Base-by-base conservation (phyloP, 23 tunicate genomes). In the Diplosoma virens region DNA sequence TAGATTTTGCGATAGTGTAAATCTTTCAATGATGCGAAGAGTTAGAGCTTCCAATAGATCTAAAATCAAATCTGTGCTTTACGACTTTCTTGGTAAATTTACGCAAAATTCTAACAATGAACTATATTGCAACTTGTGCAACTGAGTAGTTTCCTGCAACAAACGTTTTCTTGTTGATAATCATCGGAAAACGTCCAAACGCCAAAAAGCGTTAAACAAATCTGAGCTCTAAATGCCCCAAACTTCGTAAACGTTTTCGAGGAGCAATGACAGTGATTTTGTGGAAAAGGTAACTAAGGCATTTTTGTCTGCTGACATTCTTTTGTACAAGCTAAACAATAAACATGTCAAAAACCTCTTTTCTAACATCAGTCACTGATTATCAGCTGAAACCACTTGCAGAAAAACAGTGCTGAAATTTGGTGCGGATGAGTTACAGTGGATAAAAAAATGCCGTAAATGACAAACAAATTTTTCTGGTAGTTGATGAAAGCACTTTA, bases 231-330 rank as follows among this genome's bases (percentile, higher is more conserved):
- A n/a, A n/a, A n/a, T n/a, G n/a, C n/a, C n/a, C n/a, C n/a, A n/a
- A n/a, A n/a, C n/a, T n/a, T n/a, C n/a, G n/a, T n/a, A n/a, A n/a
- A n/a, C n/a, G n/a, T n/a, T n/a, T n/a, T n/a, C n/a, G n/a, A n/a
- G n/a, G n/a, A n/a, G n/a, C n/a, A n/a, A n/a, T n/a, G n/a, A n/a
- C n/a, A n/a, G n/a, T 14, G 25, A n/a, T 58, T 58, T 58, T 58
- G 65, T 24, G 25, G 65, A 58, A 58, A 58, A 58, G 6, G 33
- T 48, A 23, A 31, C 35, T 47, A 18, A 48, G 67, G 77, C 77
- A 4, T 71, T 71, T 47, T 26, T 71, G 11, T 5, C 25, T 46
- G 77, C 77, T n/a, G 77, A 71, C 24, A 71, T 71, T 14, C 77
- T 69, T 48, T 48, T 71, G 52, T 16, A 45, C 52, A 45, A 45